A percentile compares a stretch with the other conserved stretches of the same genome.
phyloP scores from a whole-genome alignment of 2,888 invertebrate genomes.

The Choristoneura rosaceana region DNA sequence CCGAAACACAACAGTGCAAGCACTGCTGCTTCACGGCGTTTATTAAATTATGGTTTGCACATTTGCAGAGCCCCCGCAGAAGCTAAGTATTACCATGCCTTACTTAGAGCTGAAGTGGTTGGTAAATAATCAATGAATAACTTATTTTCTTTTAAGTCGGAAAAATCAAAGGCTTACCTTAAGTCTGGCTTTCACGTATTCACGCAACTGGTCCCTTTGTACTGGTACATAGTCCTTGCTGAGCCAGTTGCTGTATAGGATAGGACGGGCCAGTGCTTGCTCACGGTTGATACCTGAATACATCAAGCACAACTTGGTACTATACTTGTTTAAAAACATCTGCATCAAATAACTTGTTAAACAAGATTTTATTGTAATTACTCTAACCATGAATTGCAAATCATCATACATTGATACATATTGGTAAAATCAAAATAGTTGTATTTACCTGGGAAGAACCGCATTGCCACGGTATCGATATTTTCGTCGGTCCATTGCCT shows the following conservation, averaged over 20 bases:
- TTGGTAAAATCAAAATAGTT: neutral
- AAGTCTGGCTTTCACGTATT: constrained; percentile 98
- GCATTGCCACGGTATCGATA: constrained; percentile 95
- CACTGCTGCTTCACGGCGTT: too few species aligned
- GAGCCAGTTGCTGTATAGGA: constrained; percentile 99
- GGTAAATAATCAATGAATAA: too few species aligned
- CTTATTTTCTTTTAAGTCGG: too few species aligned
- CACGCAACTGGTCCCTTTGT: constrained; percentile 96
- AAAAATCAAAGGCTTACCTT: constrained; percentile 85
- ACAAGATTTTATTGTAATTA: neutral
- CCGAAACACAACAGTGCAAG: too few species aligned
- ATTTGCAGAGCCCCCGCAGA: too few species aligned
- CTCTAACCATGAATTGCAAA: neutral
- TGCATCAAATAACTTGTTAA: neutral
- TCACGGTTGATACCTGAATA: constrained; percentile 91
- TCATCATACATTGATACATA: neutral
- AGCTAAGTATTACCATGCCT: too few species aligned
- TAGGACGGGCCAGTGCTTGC: constrained; percentile 95
- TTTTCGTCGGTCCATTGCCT: constrained; percentile 99
- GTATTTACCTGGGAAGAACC: constrained; percentile 94
- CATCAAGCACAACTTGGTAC: neutral
- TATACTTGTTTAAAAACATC: too few species aligned
- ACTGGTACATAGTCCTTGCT: constrained; percentile 99
- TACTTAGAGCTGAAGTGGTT: neutral
- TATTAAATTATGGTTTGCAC: too few species aligned